Conservation (phyloP, 2,113 vertebrate genomes). For the Dromaius novaehollandiae region DNA sequence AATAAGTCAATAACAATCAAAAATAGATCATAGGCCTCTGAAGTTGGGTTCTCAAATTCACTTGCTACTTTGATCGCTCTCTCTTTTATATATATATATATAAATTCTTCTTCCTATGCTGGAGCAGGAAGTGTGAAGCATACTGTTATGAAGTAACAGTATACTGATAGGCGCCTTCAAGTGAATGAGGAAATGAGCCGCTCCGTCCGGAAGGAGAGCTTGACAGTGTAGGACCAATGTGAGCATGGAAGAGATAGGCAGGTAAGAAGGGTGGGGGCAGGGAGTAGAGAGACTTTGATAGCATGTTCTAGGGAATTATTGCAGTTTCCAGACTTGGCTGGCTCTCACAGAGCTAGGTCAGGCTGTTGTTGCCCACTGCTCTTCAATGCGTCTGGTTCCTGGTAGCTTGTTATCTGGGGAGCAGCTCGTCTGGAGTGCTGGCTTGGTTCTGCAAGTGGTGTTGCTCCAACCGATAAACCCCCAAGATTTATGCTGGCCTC, state of each 20-base stretch:
- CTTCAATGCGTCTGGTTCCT: background rate
- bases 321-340: background rate
- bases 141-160: background rate
- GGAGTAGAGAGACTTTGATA: background rate
- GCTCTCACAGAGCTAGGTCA: background rate
- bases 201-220: background rate
- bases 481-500: background rate
- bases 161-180: background rate
- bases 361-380: background rate
- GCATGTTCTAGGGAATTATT: background rate
- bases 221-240: background rate
- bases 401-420: background rate
- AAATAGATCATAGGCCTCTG: background rate
- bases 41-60: background rate
- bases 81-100: background rate
- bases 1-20: background rate
- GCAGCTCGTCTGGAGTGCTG: background rate
- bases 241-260: background rate
- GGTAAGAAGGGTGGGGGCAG: background rate
- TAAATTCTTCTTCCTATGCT: background rate
- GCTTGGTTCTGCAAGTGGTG: background rate
- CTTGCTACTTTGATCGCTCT: background rate
- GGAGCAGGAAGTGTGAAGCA: background rate
- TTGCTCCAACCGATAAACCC: background rate
- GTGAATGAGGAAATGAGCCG: background rate